phyloP scores from a whole-genome alignment of 2,888 invertebrate genomes.

The Exephanes ischioxanthus region DNA sequence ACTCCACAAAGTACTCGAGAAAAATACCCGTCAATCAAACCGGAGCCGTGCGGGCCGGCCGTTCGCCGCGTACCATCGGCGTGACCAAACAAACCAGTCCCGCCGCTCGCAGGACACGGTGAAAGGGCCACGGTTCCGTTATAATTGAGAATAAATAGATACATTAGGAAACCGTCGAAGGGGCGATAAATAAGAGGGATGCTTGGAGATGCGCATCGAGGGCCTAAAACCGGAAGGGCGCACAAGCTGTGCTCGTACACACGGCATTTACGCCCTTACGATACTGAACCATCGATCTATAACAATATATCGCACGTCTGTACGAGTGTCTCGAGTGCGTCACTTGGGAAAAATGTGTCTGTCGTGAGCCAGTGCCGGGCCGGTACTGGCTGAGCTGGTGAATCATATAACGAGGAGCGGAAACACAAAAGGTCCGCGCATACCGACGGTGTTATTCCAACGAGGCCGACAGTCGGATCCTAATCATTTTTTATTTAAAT shows the following conservation, averaged over 20 bases:
- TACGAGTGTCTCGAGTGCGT: constrained; percentile 1
- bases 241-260: no score
- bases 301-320: not conserved
- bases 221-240: not conserved
- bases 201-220: not conserved
- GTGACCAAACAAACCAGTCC: constrained; percentile 73
- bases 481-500: constrained; percentile 48
- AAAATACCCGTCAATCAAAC: constrained; percentile 75
- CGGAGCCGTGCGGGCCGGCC: constrained; percentile 13
- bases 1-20: constrained; percentile 52
- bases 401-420: constrained; percentile 4
- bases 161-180: constrained; percentile 66
- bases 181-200: constrained; percentile 24
- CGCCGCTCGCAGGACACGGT: constrained; percentile 53
- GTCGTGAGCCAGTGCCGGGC: not conserved
- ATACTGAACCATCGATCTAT: no score
- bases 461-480: constrained; percentile 1
- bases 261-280: no score
- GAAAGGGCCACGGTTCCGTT: constrained; percentile 63
- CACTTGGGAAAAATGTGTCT: not conserved
- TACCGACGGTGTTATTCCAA: not conserved
- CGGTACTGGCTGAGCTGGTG: not conserved
- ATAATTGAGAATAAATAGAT: constrained; percentile 80
- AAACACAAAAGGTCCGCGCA: not conserved
- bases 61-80: constrained; percentile 46